These are phyloP conservation scores for Tinea trinotella DNA, from an alignment of 2,888 invertebrate genomes.

Conservation along the genomic window DNA sequence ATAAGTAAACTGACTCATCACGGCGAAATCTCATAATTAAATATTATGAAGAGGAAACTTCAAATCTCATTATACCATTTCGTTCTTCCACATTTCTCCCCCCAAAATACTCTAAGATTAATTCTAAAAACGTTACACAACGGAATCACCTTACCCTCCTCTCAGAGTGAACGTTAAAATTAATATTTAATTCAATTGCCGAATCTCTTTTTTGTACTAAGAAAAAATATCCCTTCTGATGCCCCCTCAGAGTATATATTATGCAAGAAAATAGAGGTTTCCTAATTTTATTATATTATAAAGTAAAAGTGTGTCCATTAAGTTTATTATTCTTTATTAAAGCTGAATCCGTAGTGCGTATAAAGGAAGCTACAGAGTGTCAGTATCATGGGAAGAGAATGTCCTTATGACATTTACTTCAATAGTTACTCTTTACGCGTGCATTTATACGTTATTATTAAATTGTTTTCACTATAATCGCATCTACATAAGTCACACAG, in stretches of 20 bases:
- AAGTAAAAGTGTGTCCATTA: no score
- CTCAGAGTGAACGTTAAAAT: slow-evolving; percentile 20
- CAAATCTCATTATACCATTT: background rate
- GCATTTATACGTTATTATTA: no score
- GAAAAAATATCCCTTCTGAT: background rate
- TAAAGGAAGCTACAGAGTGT: no score
- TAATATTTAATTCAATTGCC: slow-evolving; percentile 24
- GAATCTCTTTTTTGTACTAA: background rate
- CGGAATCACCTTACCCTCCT: slow-evolving; percentile 8
- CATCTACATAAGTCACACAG: no score
- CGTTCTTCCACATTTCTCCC: background rate
- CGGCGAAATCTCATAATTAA: background rate
- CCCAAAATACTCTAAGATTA: slow-evolving; percentile 9
- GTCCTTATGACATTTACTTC: no score
- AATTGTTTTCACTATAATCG: no score
- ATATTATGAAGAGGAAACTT: background rate
- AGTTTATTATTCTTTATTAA: no score
- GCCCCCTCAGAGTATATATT: background rate
- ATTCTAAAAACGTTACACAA: slow-evolving; percentile 14
- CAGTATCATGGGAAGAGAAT: no score
- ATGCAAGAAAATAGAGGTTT: no score
- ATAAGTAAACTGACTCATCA: background rate
- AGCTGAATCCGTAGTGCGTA: no score
- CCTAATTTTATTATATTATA: no score
- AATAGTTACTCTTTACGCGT: no score